Conservation (phyloP, 2,888 invertebrate genomes). For the Octonoba sinensis region DNA sequence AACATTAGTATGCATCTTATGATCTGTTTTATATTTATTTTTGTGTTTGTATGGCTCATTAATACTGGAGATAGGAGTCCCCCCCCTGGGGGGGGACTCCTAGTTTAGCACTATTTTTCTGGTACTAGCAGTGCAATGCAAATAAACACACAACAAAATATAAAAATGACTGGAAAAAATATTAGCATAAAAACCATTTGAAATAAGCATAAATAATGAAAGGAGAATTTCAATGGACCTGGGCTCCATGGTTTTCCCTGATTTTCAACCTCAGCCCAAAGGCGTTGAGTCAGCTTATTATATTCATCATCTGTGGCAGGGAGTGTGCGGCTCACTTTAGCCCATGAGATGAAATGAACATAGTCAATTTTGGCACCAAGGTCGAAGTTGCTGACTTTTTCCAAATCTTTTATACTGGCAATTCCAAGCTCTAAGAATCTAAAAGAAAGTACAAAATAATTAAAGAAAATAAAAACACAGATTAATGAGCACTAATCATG, state of each 20-base stretch:
- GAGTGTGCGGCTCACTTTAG: slow-evolving; percentile 20
- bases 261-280: slow-evolving; percentile 52
- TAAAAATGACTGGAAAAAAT: no score
- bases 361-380: slow-evolving; percentile 8
- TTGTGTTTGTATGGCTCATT: no score
- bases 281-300: slow-evolving; percentile 20
- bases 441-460: neutral
- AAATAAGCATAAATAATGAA: no score
- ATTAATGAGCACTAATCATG: neutral
- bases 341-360: slow-evolving; percentile 15
- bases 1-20: no score
- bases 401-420: slow-evolving; percentile 16
- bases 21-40: no score
- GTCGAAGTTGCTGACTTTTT: neutral
- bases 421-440: slow-evolving; percentile 13
- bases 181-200: no score
- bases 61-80: no score
- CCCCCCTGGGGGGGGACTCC: no score
- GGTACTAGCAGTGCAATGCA: no score
- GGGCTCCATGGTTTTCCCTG: slow-evolving; percentile 60
- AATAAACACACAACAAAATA: no score
- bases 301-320: slow-evolving; percentile 13
- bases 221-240: slow-evolving; percentile 25
- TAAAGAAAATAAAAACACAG: neutral
- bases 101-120: no score